These are phyloP conservation scores for Tragopan temminckii DNA, from an alignment of 2,797 vertebrate species.

Conservation along the genomic window DNA sequence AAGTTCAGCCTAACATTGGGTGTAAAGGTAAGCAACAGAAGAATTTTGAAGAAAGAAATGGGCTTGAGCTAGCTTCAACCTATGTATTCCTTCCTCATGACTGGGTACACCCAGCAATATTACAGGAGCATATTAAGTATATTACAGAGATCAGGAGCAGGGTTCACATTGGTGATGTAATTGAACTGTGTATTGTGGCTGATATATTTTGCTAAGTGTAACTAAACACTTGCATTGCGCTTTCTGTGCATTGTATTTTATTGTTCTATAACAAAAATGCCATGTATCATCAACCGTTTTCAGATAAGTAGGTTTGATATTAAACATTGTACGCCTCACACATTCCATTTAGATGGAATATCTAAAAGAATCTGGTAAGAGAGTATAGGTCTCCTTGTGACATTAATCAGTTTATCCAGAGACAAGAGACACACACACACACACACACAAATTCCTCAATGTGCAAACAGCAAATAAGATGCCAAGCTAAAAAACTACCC, in stretches of 20 bases:
- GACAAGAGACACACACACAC: background rate
- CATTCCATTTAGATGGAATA: too few relatives aligned
- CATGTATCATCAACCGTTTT: background rate
- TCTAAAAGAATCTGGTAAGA: background rate
- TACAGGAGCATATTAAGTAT: background rate
- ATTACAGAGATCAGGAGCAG: background rate
- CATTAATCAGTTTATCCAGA: background rate
- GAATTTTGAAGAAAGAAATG: rapidly evolving
- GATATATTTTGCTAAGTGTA: background rate
- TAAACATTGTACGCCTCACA: background rate
- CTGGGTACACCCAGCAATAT: background rate
- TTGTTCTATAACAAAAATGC: background rate
- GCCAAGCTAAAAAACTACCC: background rate
- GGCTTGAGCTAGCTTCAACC: background rate
- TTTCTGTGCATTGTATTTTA: background rate
- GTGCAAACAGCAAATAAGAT: background rate
- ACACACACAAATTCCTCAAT: background rate
- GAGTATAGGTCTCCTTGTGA: background rate
- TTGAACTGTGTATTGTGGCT: background rate
- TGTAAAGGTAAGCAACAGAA: background rate
- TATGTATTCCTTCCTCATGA: too few relatives aligned
- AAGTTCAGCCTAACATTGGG: background rate
- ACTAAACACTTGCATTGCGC: background rate
- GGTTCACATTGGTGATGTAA: background rate
- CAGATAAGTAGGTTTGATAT: background rate